These are phyloP conservation scores for Pao palembangensis DNA, from an alignment of 2,113 vertebrate genomes.

Conservation along the genomic window DNA sequence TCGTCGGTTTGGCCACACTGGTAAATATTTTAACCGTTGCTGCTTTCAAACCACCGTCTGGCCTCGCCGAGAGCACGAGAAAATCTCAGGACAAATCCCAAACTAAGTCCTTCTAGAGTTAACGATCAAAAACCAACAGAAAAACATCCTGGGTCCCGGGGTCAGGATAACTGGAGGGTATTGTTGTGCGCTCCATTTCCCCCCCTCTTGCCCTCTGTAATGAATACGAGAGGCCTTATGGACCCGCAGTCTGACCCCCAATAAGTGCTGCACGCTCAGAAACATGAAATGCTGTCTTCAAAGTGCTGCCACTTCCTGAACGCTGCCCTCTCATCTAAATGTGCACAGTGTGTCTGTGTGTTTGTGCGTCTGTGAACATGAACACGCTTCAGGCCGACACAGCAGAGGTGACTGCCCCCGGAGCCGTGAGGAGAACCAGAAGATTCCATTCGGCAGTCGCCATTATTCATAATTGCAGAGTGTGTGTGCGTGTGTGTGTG, in stretches of 20 bases:
- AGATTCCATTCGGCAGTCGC: conserved; percentile 67
- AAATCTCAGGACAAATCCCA: conserved; percentile 18
- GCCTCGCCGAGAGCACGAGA: neutral
- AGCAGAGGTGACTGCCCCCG: conserved; percentile 60
- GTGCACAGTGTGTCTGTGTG: conserved; percentile 36
- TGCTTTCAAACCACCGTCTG: conserved; percentile 10
- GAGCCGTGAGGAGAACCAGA: conserved; percentile 63
- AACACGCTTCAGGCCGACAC: conserved; percentile 42
- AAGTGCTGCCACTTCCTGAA: conserved; percentile 67
- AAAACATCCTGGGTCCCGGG: conserved; percentile 68
- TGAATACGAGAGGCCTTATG: conserved; percentile 76
- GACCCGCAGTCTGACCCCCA: conserved; percentile 67
- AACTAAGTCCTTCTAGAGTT: conserved; percentile 27
- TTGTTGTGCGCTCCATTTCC: conserved; percentile 54
- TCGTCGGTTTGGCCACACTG: conserved; percentile 19
- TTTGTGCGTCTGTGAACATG: conserved; percentile 15
- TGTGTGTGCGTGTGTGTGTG: neutral
- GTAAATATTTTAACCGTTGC: conserved; percentile 29
- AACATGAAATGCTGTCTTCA: conserved; percentile 71
- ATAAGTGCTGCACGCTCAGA: conserved; percentile 71
- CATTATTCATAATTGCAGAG: conserved; percentile 81
- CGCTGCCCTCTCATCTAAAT: conserved; percentile 56
- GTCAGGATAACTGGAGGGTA: conserved; percentile 62
- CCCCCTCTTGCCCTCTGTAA: conserved; percentile 65
- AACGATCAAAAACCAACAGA: conserved; percentile 64